Evolutionary conservation across 37 sponge, comb jelly and placozoan genomes (phyloP).

Genomic region (Tethya wilhelma): DNA sequence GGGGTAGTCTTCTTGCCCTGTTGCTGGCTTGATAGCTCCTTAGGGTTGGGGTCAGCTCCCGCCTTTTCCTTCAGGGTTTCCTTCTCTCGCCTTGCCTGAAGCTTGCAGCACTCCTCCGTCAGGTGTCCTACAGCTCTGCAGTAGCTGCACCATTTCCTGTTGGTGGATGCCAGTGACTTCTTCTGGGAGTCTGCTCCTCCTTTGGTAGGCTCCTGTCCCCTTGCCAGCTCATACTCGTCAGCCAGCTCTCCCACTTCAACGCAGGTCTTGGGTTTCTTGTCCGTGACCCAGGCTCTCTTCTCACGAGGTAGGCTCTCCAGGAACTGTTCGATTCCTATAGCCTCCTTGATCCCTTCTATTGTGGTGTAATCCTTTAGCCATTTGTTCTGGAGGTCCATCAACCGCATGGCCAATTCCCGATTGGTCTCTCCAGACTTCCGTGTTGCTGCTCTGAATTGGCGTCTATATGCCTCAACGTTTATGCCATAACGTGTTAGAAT

Average conservation of each 20-base stretch:
- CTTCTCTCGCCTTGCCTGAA: background rate
- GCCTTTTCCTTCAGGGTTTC: too few species aligned
- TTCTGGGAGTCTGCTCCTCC: too few species aligned
- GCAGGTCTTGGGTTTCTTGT: slow-evolving; percentile 15
- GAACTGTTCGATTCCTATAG: slow-evolving; percentile 11
- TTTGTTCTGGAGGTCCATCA: background rate
- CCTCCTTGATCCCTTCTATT: background rate
- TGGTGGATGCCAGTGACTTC: too few species aligned
- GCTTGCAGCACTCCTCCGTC: background rate
- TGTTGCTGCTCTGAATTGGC: too few species aligned
- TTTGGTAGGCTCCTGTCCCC: too few species aligned
- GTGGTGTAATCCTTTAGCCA: background rate
- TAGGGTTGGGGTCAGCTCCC: too few species aligned
- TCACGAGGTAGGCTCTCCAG: background rate
- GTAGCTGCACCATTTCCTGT: too few species aligned
- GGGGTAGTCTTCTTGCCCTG: background rate
- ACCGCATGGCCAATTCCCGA: background rate
- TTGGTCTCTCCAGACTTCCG: too few species aligned
- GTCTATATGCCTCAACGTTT: slow-evolving; percentile 20
- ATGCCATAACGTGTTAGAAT: slow-evolving; percentile 27
- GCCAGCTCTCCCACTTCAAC: slow-evolving; percentile 18
- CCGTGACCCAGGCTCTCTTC: background rate
- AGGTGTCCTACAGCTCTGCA: too few species aligned
- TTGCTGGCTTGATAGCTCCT: background rate
- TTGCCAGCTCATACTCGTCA: slow-evolving; percentile 28